phyloP scores from a whole-genome alignment of 2,113 vertebrate genomes.

The Entosphenus tridentatus region DNA sequence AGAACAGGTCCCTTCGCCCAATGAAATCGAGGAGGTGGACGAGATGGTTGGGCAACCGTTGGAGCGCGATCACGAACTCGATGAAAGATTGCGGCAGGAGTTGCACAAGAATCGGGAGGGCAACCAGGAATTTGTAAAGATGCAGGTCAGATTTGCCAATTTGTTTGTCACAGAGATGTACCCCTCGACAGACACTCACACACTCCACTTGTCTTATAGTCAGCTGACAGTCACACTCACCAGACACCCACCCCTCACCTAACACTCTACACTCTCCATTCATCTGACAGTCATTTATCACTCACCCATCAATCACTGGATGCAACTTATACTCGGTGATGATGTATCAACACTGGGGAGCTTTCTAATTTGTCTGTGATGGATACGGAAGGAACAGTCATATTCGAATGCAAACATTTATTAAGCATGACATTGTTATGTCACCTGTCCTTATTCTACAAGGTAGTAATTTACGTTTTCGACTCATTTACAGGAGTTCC shows the following conservation, averaged over 20 bases:
- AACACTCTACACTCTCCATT: no score
- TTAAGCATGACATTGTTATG: no score
- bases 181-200: no score
- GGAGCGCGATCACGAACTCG: background rate
- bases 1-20: no score
- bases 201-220: no score
- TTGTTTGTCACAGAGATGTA: background rate
- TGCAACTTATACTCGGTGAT: no score
- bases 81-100: background rate
- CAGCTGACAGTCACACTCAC: no score
- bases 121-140: background rate
- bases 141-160: background rate
- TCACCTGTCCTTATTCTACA: background rate
- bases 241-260: no score
- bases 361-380: background rate
- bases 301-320: no score
- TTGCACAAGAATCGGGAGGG: background rate
- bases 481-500: conserved; percentile 37
- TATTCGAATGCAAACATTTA: conserved; percentile 3
- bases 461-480: background rate
- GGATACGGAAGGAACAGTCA: conserved; percentile 9
- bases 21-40: no score
- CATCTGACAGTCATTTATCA: no score
- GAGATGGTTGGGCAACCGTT: background rate
- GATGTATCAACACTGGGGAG: background rate